Evolutionary conservation across 2,113 vertebrate genomes (phyloP), one percentile per base, ranked within the genome.

Genomic region (Entosphenus tridentatus): DNA sequence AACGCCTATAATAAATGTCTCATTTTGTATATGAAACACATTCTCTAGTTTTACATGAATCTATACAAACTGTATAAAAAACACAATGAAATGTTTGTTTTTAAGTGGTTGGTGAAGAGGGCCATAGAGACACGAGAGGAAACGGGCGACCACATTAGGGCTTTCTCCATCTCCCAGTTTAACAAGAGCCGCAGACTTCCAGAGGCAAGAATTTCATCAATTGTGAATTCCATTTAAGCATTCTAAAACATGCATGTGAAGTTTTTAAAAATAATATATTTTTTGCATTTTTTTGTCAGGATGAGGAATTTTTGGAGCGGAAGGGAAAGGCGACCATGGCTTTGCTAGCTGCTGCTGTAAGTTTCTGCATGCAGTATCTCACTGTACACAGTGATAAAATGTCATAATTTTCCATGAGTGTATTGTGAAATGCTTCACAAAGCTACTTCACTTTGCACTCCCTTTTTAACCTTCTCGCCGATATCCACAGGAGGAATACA

Each of bases 111-210:
- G 75, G 93, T 96, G 75, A 98, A 96, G 74, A 81, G 86, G 79
- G 92, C 92, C 72, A 98, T 98, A 73, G 93, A 96, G 78, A 96
- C 89, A 8, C 82, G 86, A 69, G 89, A 96, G 75, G 92, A 98
- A 76, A 96, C 90, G 87, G 93, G 93, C 2, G 93, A 98, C 73
- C 91, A 92, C 14, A 81, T 96, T 71, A 84, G 93, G 18, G 82
- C 87, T 3, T 98, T 87, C 73, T 95, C 93, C 14, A 75, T 96
- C 69, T 88, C 87, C 59, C 89, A 98, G 76, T 98, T 98, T 79
- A 84, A 95, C 71, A 96, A 93, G 78, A 83, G 77, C 14, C 88
- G 89, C 72, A 80, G 80, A 9, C 81, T 91, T 13, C 92, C 90
- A 1, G 87, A 96, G 86, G 93, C 95, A 73, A 80, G 80, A 57